Percentiles rank a stretch among this genome's conserved stretches.
These are phyloP conservation scores for Diaphora mendica DNA, from an alignment of 2,888 invertebrate genomes.

Conservation along the genomic window DNA sequence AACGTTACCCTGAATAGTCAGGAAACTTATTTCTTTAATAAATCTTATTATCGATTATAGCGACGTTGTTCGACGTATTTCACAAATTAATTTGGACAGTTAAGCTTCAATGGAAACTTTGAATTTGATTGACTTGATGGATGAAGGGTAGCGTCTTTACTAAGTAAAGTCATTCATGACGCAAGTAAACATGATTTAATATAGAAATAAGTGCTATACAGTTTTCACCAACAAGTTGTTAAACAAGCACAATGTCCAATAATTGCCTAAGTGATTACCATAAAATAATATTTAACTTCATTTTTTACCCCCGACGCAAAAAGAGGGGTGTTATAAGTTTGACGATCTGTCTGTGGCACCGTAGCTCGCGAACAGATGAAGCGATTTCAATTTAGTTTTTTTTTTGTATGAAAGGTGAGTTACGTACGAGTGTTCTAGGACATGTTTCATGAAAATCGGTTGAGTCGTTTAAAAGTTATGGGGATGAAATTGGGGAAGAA, in stretches of 20 bases:
- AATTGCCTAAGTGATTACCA: background rate
- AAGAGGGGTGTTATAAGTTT: no score
- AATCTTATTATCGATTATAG: constrained; percentile 30
- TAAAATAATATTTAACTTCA: background rate
- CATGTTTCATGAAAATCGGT: no score
- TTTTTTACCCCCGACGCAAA: no score
- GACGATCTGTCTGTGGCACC: no score
- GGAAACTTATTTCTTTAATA: constrained; percentile 15
- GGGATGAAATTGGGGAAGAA: no score
- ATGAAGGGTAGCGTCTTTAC: background rate
- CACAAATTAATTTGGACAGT: constrained; percentile 24
- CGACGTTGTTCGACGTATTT: constrained; percentile 14
- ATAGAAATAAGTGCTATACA: background rate
- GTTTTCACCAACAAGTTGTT: background rate
- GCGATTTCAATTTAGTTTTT: no score
- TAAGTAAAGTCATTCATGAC: background rate
- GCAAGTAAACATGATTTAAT: background rate
- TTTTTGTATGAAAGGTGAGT: no score
- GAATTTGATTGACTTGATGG: background rate
- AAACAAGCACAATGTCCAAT: background rate
- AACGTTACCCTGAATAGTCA: background rate
- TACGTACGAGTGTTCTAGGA: no score
- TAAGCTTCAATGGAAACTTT: background rate
- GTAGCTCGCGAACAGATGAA: no score
- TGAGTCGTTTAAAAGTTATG: no score